Evolutionary conservation across 2,888 invertebrate species (phyloP).

Genomic region (Apamea epomidion): DNA sequence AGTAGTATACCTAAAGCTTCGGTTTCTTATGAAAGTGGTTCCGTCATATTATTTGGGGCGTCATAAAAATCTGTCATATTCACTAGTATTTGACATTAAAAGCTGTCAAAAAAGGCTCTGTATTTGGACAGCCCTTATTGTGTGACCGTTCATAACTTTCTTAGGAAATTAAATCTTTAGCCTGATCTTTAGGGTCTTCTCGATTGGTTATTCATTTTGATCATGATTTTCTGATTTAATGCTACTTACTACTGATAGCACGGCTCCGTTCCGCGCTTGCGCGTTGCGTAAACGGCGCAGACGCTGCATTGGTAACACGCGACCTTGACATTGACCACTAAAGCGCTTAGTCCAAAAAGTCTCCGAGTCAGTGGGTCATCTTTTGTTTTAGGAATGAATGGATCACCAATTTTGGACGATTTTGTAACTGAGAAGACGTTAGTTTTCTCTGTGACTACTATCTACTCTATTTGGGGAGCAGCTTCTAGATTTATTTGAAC

Average conservation of each 20-base stretch:
- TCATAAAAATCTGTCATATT: background rate
- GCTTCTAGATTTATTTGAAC: background rate
- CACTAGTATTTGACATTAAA: background rate
- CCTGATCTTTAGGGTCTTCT: background rate
- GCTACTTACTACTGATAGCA: background rate
- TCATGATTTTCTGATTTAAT: background rate
- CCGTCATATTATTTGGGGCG: background rate
- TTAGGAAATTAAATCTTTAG: background rate
- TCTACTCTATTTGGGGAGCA: background rate
- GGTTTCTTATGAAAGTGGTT: background rate
- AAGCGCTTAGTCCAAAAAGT: slow-evolving; percentile 49
- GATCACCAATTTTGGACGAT: slow-evolving; percentile 18
- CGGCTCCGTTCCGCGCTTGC: background rate
- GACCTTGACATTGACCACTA: slow-evolving; percentile 61
- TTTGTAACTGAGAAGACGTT: background rate
- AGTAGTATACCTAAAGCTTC: background rate
- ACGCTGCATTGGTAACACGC: slow-evolving; percentile 16
- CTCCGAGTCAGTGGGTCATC: slow-evolving; percentile 20
- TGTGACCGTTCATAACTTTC: background rate
- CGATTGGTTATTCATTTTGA: background rate
- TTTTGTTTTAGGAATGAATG: slow-evolving; percentile 42
- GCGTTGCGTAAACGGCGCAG: background rate
- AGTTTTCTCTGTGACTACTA: background rate
- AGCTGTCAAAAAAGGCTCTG: background rate
- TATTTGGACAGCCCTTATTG: background rate